Conservation (phyloP, 2,797 vertebrate genomes). For the Microcaecilia unicolor region DNA sequence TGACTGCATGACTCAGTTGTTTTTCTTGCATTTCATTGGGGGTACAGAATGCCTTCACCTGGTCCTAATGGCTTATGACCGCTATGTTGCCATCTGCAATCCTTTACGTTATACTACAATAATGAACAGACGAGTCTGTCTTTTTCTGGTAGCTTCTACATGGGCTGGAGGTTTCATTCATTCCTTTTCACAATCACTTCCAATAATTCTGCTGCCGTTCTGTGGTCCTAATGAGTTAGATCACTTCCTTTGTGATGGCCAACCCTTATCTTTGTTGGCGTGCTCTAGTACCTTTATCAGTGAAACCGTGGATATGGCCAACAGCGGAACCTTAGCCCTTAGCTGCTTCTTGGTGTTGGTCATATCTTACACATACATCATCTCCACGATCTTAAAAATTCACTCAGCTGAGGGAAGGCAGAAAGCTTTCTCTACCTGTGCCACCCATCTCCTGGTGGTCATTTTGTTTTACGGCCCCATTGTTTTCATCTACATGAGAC, state of each 20-base stretch:
- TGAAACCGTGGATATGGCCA: slow-evolving; percentile 3
- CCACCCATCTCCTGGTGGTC: background rate
- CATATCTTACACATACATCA: slow-evolving; percentile 7
- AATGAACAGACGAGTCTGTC: slow-evolving; percentile 1
- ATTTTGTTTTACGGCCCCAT: slow-evolving; percentile 17
- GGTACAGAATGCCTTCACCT: too few relatives aligned
- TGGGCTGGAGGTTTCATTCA: slow-evolving; percentile 12
- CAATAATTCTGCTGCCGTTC: slow-evolving; percentile 15
- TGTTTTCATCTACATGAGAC: slow-evolving; percentile 17
- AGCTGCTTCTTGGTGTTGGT: background rate
- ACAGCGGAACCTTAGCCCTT: slow-evolving; percentile 6
- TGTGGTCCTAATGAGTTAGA: slow-evolving; percentile 6
- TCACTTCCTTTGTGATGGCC: slow-evolving; percentile 20
- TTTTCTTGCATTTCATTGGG: too few relatives aligned
- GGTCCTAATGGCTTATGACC: too few relatives aligned
- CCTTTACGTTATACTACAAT: too few relatives aligned
- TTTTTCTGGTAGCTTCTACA: background rate
- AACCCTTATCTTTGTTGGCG: slow-evolving; percentile 14
- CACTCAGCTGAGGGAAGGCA: background rate
- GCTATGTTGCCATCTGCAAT: too few relatives aligned
- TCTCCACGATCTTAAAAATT: background rate
- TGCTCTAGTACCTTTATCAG: slow-evolving; percentile 6
- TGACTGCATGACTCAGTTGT: too few relatives aligned
- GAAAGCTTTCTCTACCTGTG: slow-evolving; percentile 13
- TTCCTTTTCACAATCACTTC: slow-evolving; percentile 5